Percentiles rank a stretch among this genome's conserved stretches.
Evolutionary conservation across 2,797 vertebrate genomes (phyloP).

Genomic region (Monodelphis domestica): DNA sequence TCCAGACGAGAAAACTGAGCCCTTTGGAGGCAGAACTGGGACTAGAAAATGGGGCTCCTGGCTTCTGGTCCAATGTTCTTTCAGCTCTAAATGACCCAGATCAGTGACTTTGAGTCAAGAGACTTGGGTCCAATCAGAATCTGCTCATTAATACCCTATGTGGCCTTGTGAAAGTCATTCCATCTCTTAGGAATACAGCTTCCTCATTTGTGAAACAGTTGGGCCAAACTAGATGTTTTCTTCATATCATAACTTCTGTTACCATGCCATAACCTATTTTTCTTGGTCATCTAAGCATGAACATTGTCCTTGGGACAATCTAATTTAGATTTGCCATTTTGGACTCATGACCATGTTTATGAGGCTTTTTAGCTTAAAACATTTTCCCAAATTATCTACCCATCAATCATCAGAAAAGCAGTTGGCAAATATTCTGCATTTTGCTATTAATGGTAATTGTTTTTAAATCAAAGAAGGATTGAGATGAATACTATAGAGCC

Average conservation of each 20-base stretch:
- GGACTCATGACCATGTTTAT: slow-evolving; percentile 56
- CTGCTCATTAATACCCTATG: background rate
- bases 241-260: slow-evolving; percentile 29
- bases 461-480: background rate
- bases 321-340: slow-evolving; percentile 61
- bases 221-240: background rate
- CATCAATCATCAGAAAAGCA: slow-evolving; percentile 76
- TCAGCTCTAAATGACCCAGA: background rate
- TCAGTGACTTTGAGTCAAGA: background rate
- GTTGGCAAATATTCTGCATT: slow-evolving; percentile 73
- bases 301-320: slow-evolving; percentile 34
- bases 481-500: too few relatives aligned
- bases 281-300: slow-evolving; percentile 28
- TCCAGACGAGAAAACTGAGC: slow-evolving; percentile 31
- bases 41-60: background rate
- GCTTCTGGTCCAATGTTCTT: background rate
- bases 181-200: background rate
- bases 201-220: slow-evolving; percentile 16
- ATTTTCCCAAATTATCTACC: slow-evolving; percentile 65
- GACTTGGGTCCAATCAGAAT: background rate
- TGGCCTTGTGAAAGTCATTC: background rate
- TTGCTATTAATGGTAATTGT: background rate
- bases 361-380: slow-evolving; percentile 63
- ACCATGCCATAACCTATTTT: slow-evolving; percentile 36
- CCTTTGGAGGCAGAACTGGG: background rate